Evolutionary conservation across 2,797 vertebrate genomes (phyloP).

Genomic region (Rhinogobio ventralis): DNA sequence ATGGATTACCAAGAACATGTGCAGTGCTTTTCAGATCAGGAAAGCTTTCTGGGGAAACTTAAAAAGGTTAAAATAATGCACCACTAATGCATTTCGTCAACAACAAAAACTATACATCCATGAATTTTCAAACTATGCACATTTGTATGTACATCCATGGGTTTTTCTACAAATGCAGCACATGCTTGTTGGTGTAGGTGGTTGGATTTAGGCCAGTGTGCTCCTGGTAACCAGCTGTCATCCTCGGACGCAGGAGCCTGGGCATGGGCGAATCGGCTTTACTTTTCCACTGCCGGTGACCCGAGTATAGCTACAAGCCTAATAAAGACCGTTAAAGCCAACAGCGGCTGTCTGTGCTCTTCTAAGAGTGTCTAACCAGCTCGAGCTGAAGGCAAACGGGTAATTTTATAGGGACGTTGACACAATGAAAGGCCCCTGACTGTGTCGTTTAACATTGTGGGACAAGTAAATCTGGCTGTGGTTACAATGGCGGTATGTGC

Average conservation of each 20-base stretch:
- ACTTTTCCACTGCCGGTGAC: conserved; percentile 74
- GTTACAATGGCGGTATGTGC: conserved; percentile 20
- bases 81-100: neutral
- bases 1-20: neutral
- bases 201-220: conserved; percentile 34
- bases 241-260: conserved; percentile 45
- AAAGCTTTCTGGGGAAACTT: neutral
- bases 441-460: conserved; percentile 27
- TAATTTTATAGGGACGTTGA: conserved; percentile 39
- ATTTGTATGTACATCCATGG: neutral
- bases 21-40: neutral
- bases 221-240: conserved; percentile 53
- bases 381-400: conserved; percentile 6
- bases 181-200: neutral
- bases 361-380: conserved; percentile 34
- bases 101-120: too few relatives aligned
- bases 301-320: conserved; percentile 62
- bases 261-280: conserved; percentile 72
- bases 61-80: neutral
- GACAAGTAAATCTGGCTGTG: conserved; percentile 30
- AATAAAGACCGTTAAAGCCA: conserved; percentile 67
- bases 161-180: conserved; percentile 2
- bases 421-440: conserved; percentile 42
- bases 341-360: conserved; percentile 55
- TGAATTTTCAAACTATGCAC: neutral